Evolutionary conservation across 2,113 vertebrate species (phyloP), one percentile per base, ranked within the genome.

Genomic region (Misgurnus mizolepis): DNA sequence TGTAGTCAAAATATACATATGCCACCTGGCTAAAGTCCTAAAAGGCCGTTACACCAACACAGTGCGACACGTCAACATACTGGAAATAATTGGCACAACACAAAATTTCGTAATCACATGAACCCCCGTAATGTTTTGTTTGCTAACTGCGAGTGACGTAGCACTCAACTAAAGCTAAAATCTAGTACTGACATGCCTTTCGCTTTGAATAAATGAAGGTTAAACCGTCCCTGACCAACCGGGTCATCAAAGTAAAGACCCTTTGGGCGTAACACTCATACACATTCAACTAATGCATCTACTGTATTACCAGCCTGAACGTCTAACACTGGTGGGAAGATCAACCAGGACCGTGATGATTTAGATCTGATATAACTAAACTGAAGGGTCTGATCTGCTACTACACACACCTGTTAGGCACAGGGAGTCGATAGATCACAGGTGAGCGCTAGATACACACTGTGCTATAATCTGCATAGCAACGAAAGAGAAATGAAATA

Each of bases 381-480:
- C 74, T n/a, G 73, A 58, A 84, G 40, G 70, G 66, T 73, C 75
- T 84, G 81, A 75, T 82, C 69, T 84, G 83, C 83, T 84, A 84
- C 83, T 70, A 71, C 69, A 81, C 76, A 81, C 75, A 81, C 79
- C 80, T 84, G 83, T 81, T 62, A 81, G 84, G 84, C 75, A 78
- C 74, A 85, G 78, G 76, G 73, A 78, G 77, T 80, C 62, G 27
- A 82, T 84, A 84, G 61, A 61, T 77, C 80, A 83, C 85, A 81
- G 68, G 71, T 78, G 80, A 87, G 88, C 81, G 83, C 89, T 91
- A 90, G 76, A 83, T 86, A 89, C 89, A 88, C 84, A 88, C 89
- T 61, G 86, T 84, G 86, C 82, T 82, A 89, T 88, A 89, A 85
- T 89, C 88, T 89, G 90, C 90, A 90, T 88, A 89, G 87, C 85